Percentiles rank a stretch among this genome's conserved stretches.
phyloP scores from a whole-genome alignment of 2,888 invertebrate species.

The Omphaloscelis lunosa region DNA sequence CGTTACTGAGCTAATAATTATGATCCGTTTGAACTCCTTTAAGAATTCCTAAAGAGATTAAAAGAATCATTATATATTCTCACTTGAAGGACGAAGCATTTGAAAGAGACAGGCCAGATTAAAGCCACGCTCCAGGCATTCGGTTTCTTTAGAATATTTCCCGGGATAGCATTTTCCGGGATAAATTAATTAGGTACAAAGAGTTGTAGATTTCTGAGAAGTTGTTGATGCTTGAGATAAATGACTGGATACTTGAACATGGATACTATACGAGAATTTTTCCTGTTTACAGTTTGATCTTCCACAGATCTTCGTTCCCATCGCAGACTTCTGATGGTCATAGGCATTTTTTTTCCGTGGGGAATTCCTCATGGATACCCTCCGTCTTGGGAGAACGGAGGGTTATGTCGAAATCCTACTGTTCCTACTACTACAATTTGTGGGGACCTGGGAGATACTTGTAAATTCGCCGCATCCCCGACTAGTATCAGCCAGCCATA shows the following conservation, averaged over 20 bases:
- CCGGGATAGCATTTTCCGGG: constrained; percentile 36
- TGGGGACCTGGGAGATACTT: too few species aligned
- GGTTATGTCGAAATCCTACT: too few species aligned
- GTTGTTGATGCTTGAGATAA: not conserved
- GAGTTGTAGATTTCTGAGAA: constrained; percentile 12
- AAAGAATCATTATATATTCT: constrained; percentile 89
- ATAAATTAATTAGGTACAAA: constrained; percentile 49
- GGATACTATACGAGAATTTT: not conserved
- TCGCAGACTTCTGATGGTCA: too few species aligned
- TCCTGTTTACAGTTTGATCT: not conserved
- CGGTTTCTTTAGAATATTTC: constrained; percentile 47
- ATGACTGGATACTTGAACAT: not conserved
- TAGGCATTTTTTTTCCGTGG: too few species aligned
- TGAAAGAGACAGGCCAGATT: constrained; percentile 84
- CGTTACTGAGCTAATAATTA: constrained; percentile 71
- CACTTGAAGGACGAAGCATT: constrained; percentile 75
- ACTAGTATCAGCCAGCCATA: too few species aligned
- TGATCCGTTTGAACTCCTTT: constrained; percentile 83
- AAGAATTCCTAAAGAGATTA: constrained; percentile 88
- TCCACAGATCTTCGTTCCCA: too few species aligned
- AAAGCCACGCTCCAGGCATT: constrained; percentile 81
- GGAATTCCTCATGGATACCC: too few species aligned
- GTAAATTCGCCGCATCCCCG: too few species aligned
- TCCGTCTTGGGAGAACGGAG: too few species aligned
- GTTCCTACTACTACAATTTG: too few species aligned